Percentiles rank a stretch among this genome's conserved stretches.
These are phyloP conservation scores for Empidonax alnorum DNA, from an alignment of 2,113 vertebrate species.

Conservation along the genomic window DNA sequence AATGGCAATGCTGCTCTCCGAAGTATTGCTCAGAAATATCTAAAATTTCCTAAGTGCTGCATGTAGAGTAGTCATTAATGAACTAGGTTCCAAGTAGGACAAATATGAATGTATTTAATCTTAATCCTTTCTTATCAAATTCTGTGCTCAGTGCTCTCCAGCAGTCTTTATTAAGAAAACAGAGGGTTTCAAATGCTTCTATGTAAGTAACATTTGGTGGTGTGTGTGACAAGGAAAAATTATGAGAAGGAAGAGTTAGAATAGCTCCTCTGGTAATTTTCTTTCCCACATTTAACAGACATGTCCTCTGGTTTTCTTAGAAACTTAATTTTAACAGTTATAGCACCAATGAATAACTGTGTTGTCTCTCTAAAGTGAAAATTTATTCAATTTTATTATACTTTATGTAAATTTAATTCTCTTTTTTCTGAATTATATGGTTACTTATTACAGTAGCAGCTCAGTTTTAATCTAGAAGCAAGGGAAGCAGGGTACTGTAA, in stretches of 20 bases:
- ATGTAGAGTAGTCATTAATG: neutral
- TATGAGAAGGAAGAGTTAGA: neutral
- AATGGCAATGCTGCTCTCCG: neutral
- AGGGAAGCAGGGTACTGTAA: conserved; percentile 10
- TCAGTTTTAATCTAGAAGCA: conserved; percentile 42
- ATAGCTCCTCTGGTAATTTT: neutral
- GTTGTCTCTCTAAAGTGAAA: conserved; percentile 24
- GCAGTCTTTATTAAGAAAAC: conserved; percentile 26
- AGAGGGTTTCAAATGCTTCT: neutral
- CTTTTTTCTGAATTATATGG: neutral
- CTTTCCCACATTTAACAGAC: neutral
- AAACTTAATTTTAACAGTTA: conserved; percentile 48
- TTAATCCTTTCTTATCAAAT: conserved; percentile 30
- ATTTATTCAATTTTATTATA: conserved; percentile 37
- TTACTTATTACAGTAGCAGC: conserved; percentile 38
- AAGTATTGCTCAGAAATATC: neutral
- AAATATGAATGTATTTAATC: conserved; percentile 11
- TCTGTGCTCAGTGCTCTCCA: neutral
- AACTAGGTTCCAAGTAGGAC: conserved; percentile 16
- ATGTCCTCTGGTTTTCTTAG: neutral
- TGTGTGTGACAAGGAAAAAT: neutral
- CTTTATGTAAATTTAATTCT: conserved; percentile 24
- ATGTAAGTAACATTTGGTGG: neutral
- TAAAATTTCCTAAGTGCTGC: neutral
- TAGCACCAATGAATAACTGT: neutral